phyloP scores from a whole-genome alignment of 92 coral and sea anemone species.

The Bergia sp. region DNA sequence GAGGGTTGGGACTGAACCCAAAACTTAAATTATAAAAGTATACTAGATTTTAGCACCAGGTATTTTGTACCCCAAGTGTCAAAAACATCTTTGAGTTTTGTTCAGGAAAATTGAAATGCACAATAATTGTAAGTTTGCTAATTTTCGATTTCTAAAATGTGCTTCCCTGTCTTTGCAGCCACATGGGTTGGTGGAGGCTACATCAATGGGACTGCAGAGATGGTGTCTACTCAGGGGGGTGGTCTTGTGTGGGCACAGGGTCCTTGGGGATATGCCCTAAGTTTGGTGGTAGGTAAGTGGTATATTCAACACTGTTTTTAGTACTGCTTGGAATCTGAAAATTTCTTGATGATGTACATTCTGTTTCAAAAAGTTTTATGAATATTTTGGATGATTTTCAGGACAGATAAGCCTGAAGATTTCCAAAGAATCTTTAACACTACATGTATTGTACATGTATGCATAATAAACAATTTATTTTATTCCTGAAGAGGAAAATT shows the following conservation, averaged over 20 bases:
- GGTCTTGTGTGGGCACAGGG: slow-evolving; percentile 50
- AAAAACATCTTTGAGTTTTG: background rate
- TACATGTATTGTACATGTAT: too few species aligned
- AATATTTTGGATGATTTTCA: too few species aligned
- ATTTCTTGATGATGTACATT: background rate
- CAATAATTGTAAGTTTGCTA: background rate
- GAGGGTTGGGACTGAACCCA: too few species aligned
- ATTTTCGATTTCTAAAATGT: too few species aligned
- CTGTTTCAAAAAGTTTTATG: too few species aligned
- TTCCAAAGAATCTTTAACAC: too few species aligned
- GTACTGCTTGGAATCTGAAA: background rate
- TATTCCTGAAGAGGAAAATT: too few species aligned
- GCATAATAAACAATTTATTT: too few species aligned
- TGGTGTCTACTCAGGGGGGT: slow-evolving; percentile 17
- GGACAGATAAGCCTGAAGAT: too few species aligned
- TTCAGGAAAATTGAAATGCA: background rate
- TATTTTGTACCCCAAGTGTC: background rate
- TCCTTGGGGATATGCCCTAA: slow-evolving; percentile 49
- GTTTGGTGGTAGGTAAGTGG: slow-evolving; percentile 44
- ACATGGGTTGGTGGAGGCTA: slow-evolving; percentile 71
- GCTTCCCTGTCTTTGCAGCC: slow-evolving; percentile 19
- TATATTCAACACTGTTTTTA: too few species aligned
- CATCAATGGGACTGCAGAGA: slow-evolving; percentile 47
- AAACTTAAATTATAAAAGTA: too few species aligned
- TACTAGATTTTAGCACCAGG: too few species aligned